These are phyloP conservation scores for Antheraea assamensis DNA, from an alignment of 2,888 invertebrate species.

Conservation along the genomic window DNA sequence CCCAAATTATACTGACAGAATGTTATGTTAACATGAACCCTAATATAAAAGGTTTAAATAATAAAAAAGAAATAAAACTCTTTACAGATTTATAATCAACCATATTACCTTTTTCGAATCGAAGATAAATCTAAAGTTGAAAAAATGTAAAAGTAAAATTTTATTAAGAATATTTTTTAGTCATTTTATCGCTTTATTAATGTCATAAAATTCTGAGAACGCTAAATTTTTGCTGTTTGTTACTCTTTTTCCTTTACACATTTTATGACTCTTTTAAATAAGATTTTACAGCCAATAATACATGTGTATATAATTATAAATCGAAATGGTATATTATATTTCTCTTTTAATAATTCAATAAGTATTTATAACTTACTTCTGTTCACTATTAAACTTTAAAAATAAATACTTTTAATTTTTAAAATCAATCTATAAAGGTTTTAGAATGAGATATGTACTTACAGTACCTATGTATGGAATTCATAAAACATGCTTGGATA, in stretches of 20 bases:
- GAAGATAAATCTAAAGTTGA: slow-evolving; percentile 12
- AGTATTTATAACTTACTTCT: background rate
- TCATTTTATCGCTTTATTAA: slow-evolving; percentile 23
- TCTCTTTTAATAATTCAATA: background rate
- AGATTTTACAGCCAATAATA: background rate
- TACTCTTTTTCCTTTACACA: slow-evolving; percentile 17
- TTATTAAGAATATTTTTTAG: slow-evolving; percentile 30
- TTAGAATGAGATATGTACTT: background rate
- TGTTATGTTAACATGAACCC: background rate
- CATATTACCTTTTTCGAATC: slow-evolving; percentile 3
- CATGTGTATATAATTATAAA: background rate
- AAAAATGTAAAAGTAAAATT: slow-evolving; percentile 23
- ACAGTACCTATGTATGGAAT: background rate
- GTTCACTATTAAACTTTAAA: background rate
- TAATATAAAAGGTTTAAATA: background rate
- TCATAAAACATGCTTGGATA: background rate
- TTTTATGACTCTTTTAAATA: slow-evolving; percentile 24
- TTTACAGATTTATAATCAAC: background rate
- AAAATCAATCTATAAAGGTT: background rate
- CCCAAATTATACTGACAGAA: background rate
- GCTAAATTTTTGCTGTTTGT: slow-evolving; percentile 13
- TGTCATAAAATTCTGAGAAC: slow-evolving; percentile 17
- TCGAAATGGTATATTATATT: background rate
- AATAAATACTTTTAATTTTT: background rate
- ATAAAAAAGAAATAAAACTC: background rate